Percentiles rank a stretch among this genome's conserved stretches.
phyloP scores from a whole-genome alignment of 1,140 invertebrate species.

The Metopolophium dirhodum region DNA sequence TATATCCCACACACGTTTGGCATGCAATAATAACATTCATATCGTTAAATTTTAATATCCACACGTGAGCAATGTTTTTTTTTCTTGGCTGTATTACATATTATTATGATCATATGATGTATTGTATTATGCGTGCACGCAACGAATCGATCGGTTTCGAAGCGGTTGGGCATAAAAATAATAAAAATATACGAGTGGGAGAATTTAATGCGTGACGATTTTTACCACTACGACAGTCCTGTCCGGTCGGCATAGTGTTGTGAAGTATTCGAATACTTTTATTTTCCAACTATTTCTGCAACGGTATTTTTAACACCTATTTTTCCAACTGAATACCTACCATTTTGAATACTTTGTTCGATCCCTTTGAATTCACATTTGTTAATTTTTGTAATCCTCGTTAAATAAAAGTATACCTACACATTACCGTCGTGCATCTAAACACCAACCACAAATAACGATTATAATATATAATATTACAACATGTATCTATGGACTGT shows the following conservation, averaged over 20 bases:
- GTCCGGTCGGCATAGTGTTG: too few species aligned
- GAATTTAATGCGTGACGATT: neutral
- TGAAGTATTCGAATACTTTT: neutral
- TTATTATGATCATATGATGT: too few species aligned
- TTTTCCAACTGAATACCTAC: too few species aligned
- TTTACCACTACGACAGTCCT: neutral
- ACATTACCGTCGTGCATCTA: too few species aligned
- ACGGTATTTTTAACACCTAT: neutral
- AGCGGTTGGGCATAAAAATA: neutral
- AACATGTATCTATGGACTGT: too few species aligned
- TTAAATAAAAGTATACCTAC: too few species aligned
- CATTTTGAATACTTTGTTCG: neutral
- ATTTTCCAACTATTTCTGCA: neutral
- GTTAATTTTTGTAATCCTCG: too few species aligned
- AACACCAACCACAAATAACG: too few species aligned
- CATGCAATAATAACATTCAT: neutral
- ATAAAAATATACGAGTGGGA: neutral
- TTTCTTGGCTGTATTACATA: neutral
- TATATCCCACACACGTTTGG: neutral
- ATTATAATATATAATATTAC: too few species aligned
- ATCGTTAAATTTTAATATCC: conserved; percentile 8
- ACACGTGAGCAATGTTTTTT: neutral
- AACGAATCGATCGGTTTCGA: neutral
- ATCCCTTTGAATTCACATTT: neutral
- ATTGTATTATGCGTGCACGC: neutral